Conservation (phyloP, 2,888 invertebrate genomes). For the Drosophila recens region DNA sequence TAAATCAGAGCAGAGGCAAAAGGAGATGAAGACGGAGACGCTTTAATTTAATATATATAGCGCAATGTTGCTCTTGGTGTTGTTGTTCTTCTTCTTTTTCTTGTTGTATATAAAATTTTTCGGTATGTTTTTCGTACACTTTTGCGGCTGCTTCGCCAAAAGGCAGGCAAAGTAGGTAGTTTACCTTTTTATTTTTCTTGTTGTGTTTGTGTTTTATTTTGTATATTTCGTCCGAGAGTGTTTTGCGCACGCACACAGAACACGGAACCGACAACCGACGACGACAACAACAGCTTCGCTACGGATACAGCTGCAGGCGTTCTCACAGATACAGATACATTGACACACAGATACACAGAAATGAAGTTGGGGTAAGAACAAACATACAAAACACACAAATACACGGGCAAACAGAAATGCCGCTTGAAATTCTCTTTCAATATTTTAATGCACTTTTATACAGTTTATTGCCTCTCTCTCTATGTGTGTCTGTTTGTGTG, state of each 20-base stretch:
- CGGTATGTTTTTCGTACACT: slow-evolving; percentile 77
- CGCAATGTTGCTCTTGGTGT: slow-evolving; percentile 28
- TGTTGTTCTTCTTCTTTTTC: neutral
- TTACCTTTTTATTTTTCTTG: slow-evolving; percentile 64
- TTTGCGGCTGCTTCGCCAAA: slow-evolving; percentile 71
- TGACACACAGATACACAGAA: slow-evolving; percentile 9
- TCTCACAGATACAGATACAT: slow-evolving; percentile 33
- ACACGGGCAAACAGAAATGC: slow-evolving; percentile 31
- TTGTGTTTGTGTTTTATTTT: slow-evolving; percentile 32
- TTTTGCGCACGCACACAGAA: slow-evolving; percentile 63
- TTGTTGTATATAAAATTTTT: slow-evolving; percentile 43
- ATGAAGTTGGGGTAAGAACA: slow-evolving; percentile 42
- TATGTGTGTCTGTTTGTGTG: slow-evolving; percentile 12
- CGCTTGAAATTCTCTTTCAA: slow-evolving; percentile 47
- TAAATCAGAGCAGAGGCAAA: slow-evolving; percentile 68
- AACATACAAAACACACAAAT: slow-evolving; percentile 24
- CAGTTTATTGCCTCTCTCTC: slow-evolving; percentile 32
- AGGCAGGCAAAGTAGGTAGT: slow-evolving; percentile 78
- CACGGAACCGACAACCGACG: slow-evolving; percentile 23
- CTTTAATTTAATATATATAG: slow-evolving; percentile 58
- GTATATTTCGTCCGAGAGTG: slow-evolving; percentile 40
- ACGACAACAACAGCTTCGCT: slow-evolving; percentile 34
- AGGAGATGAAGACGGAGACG: slow-evolving; percentile 5
- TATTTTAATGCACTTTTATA: slow-evolving; percentile 50
- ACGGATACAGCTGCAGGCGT: slow-evolving; percentile 32